Evolutionary conservation across 2,113 vertebrate species (phyloP).

Genomic region (Calyptommatus sinebrachiatus): DNA sequence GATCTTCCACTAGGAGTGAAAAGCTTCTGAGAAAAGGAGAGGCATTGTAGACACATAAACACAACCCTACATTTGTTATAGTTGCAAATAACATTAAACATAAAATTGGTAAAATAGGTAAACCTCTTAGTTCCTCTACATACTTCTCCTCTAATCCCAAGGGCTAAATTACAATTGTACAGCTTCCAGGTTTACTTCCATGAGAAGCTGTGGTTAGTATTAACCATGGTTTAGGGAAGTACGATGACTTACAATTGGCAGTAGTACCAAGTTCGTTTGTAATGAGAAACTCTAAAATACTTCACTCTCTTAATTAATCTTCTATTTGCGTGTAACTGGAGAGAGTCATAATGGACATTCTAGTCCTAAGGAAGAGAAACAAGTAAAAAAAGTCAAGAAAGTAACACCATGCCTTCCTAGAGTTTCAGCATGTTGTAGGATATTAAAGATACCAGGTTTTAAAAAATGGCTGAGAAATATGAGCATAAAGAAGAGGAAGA

Average conservation of each 20-base stretch:
- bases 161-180: no score
- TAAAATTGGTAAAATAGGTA: no score
- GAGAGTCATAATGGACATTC: not conserved
- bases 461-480: not conserved
- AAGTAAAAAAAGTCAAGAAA: not conserved
- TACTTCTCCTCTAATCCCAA: no score
- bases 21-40: not conserved
- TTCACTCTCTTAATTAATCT: no score
- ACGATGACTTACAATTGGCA: not conserved
- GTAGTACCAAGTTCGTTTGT: not conserved
- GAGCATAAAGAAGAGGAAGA: not conserved
- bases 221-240: not conserved
- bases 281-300: not conserved
- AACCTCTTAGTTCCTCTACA: no score
- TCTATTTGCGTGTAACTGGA: not conserved
- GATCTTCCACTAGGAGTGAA: not conserved
- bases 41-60: not conserved
- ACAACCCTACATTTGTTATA: not conserved
- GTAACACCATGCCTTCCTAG: no score
- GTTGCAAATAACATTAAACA: not conserved
- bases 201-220: no score
- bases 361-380: not conserved
- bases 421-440: not conserved
- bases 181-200: no score
- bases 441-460: not conserved